Percentiles rank a stretch among this genome's conserved stretches.
These are phyloP conservation scores for Plemyria rubiginata DNA, from an alignment of 2,888 invertebrate species.

Conservation along the genomic window DNA sequence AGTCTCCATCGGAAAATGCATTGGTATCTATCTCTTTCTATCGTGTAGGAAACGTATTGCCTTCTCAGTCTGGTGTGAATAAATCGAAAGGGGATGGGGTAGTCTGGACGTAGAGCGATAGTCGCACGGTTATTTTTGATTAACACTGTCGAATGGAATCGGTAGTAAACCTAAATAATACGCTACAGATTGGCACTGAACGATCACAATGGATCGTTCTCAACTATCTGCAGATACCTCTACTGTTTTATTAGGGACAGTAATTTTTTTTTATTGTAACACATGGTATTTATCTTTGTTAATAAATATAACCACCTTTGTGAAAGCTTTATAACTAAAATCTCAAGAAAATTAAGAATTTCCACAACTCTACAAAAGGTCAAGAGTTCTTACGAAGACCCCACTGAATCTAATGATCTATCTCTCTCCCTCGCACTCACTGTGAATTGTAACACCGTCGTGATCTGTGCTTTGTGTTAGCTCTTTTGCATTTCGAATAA, in stretches of 20 bases:
- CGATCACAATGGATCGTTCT: no score
- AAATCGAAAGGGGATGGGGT: conserved; percentile 7
- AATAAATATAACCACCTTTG: no score
- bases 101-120: not conserved
- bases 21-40: not conserved
- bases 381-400: conserved; percentile 29
- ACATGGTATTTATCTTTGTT: no score
- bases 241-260: no score
- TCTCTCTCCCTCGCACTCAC: conserved; percentile 22
- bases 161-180: not conserved
- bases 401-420: conserved; percentile 17
- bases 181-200: no score
- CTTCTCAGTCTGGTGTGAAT: conserved; percentile 4
- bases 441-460: not conserved
- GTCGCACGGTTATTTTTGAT: not conserved
- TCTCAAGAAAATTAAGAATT: conserved; percentile 14
- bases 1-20: conserved; percentile 5
- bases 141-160: not conserved
- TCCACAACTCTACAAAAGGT: conserved; percentile 20
- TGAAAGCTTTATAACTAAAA: conserved; percentile 1
- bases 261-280: no score
- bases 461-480: conserved; percentile 3
- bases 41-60: not conserved
- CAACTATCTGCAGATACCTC: no score
- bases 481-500: not conserved